Conservation (phyloP, 2,888 invertebrate species). For the Venusia cambrica region DNA sequence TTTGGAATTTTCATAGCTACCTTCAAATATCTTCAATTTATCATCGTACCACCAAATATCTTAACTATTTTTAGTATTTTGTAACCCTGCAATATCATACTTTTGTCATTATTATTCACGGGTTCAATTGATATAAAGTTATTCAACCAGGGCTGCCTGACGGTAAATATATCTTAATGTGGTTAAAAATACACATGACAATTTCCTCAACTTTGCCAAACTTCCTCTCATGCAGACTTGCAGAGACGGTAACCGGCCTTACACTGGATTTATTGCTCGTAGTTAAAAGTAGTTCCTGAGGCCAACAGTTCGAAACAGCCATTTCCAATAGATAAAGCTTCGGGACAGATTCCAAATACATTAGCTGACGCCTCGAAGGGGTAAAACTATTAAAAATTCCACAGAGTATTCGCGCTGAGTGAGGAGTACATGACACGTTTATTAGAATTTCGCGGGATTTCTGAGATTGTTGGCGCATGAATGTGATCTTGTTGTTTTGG, state of each 20-base stretch:
- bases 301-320: conserved; percentile 75
- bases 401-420: conserved; percentile 39
- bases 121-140: too few relatives aligned
- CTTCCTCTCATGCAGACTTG: conserved; percentile 62
- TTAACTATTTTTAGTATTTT: too few relatives aligned
- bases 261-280: conserved; percentile 74
- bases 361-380: conserved; percentile 62
- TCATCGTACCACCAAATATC: too few relatives aligned
- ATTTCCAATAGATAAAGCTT: conserved; percentile 76
- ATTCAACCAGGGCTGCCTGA: too few relatives aligned
- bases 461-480: conserved; percentile 24
- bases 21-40: too few relatives aligned
- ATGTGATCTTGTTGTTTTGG: conserved; percentile 12
- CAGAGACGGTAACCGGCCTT: conserved; percentile 59
- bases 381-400: conserved; percentile 77
- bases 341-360: conserved; percentile 79
- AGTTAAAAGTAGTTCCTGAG: conserved; percentile 75
- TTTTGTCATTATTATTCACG: too few relatives aligned
- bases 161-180: too few relatives aligned
- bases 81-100: too few relatives aligned
- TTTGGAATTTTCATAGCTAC: too few relatives aligned
- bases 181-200: conserved; percentile 1
- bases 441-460: conserved; percentile 52
- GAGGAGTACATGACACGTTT: conserved; percentile 63
- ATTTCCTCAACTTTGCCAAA: conserved; percentile 21